Conservation (phyloP, 2,888 invertebrate species). For the Plemyria rubiginata region DNA sequence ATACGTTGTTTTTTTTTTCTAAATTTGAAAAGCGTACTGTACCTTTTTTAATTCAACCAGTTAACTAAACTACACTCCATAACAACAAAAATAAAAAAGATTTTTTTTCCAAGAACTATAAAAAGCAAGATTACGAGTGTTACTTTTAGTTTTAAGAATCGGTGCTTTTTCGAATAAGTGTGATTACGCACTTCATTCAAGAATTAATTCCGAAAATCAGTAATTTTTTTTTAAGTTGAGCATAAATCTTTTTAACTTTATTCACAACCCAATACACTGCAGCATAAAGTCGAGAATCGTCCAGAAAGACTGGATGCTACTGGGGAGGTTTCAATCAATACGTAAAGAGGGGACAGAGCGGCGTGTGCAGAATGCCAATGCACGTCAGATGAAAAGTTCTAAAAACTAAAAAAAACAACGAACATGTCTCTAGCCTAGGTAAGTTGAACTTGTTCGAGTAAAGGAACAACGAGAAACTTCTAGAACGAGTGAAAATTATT, state of each 20-base stretch:
- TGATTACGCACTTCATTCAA: neutral
- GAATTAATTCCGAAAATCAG: neutral
- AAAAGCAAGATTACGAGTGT: neutral
- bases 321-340: slow-evolving; percentile 43
- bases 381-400: slow-evolving; percentile 11
- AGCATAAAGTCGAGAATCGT: slow-evolving; percentile 17
- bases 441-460: neutral
- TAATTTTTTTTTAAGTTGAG: neutral
- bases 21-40: too few relatives aligned
- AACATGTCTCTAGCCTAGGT: neutral
- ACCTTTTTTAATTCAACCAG: too few relatives aligned
- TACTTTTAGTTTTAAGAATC: too few relatives aligned
- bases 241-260: neutral
- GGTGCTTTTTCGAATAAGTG: neutral
- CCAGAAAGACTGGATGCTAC: slow-evolving; percentile 13
- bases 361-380: slow-evolving; percentile 35
- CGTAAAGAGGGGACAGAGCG: slow-evolving; percentile 27
- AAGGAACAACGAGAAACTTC: neutral
- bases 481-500: too few relatives aligned
- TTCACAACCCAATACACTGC: neutral
- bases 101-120: neutral
- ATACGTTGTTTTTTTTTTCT: too few relatives aligned
- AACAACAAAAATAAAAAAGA: neutral
- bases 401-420: slow-evolving; percentile 10
- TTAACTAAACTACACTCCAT: too few relatives aligned